Evolutionary conservation across 2,113 vertebrate genomes (phyloP).

Genomic region (Gambusia affinis): DNA sequence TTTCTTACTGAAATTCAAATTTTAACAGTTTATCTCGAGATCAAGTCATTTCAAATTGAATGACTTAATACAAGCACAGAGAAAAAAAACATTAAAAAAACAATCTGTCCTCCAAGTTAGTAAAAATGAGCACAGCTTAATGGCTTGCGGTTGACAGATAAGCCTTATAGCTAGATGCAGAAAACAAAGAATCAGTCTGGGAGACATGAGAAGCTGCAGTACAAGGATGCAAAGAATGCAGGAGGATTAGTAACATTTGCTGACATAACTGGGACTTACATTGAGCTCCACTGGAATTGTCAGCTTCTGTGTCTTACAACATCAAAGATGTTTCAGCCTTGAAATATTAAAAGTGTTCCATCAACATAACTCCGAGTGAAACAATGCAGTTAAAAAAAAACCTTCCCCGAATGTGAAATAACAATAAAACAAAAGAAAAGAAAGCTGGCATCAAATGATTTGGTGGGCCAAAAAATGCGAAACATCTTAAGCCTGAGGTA

Average conservation of each 20-base stretch:
- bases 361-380: slow-evolving; percentile 19
- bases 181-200: slow-evolving; percentile 54
- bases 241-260: slow-evolving; percentile 61
- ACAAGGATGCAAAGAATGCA: slow-evolving; percentile 40
- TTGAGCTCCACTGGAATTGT: slow-evolving; percentile 48
- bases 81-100: slow-evolving; percentile 16
- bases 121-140: slow-evolving; percentile 36
- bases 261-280: slow-evolving; percentile 70
- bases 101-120: slow-evolving; percentile 25
- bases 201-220: slow-evolving; percentile 55
- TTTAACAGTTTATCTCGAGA: slow-evolving; percentile 8
- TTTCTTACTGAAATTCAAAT: slow-evolving; percentile 11
- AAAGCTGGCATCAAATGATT: background rate
- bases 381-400: slow-evolving; percentile 2
- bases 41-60: slow-evolving; percentile 35
- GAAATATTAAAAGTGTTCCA: slow-evolving; percentile 40
- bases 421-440: background rate
- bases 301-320: slow-evolving; percentile 49
- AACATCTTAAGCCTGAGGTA: background rate
- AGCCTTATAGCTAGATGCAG: slow-evolving; percentile 21
- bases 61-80: background rate
- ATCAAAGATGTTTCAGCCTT: slow-evolving; percentile 38
- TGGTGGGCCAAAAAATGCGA: background rate
- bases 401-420: background rate
- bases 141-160: slow-evolving; percentile 35